phyloP scores from a whole-genome alignment of 2,888 invertebrate genomes.

The Carpatolechia fugitivella region DNA sequence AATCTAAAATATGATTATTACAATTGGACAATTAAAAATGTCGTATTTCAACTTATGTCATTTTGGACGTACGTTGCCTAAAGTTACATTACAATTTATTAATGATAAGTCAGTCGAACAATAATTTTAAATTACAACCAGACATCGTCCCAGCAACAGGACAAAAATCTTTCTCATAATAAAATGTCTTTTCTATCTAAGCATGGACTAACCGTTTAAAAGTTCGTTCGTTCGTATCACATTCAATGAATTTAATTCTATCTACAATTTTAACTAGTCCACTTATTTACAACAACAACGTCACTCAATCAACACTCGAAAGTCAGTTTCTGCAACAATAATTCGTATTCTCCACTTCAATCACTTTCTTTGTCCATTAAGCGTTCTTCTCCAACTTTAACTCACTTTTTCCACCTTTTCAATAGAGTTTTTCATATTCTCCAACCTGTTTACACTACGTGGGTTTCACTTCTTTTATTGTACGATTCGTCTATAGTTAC shows the following conservation, averaged over 20 bases:
- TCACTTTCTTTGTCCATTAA: not conserved
- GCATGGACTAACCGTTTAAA: constrained; percentile 37
- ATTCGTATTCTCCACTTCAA: not conserved
- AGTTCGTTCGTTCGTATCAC: constrained; percentile 61
- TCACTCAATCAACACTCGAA: constrained; percentile 8
- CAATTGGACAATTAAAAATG: constrained; percentile 47
- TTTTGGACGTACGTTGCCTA: constrained; percentile 54
- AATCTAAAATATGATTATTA: constrained; percentile 22
- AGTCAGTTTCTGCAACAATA: constrained; percentile 3
- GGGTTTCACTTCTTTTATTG: constrained; percentile 68
- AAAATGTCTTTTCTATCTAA: constrained; percentile 40
- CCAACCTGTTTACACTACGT: constrained; percentile 50
- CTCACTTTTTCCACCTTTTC: constrained; percentile 18
- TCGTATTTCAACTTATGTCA: constrained; percentile 39
- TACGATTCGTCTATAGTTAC: constrained; percentile 72
- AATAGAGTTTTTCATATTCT: constrained; percentile 23
- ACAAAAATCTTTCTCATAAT: constrained; percentile 11
- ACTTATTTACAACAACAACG: constrained; percentile 52
- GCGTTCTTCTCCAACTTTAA: not conserved
- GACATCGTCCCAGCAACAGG: constrained; percentile 31
- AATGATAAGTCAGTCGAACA: constrained; percentile 64
- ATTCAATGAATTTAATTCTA: constrained; percentile 67
- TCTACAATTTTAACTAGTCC: constrained; percentile 65
- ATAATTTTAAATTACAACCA: constrained; percentile 49
- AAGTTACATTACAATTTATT: constrained; percentile 34